Conservation (phyloP, 2,113 vertebrate genomes). For the Eclectus roratus region DNA sequence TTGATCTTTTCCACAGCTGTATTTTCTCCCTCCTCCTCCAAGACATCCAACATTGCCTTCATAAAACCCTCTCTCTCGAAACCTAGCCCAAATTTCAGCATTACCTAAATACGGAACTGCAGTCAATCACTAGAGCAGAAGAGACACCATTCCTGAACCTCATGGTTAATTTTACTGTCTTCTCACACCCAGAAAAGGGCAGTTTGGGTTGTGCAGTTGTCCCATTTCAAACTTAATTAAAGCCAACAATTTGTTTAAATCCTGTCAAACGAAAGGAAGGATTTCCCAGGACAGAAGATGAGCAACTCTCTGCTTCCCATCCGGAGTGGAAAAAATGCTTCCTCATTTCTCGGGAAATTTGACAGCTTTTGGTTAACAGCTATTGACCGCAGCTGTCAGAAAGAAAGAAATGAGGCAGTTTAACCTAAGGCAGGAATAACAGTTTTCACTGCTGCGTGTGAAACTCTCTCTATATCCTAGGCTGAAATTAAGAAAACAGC, state of each 20-base stretch:
- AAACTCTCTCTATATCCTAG: neutral
- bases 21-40: neutral
- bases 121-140: neutral
- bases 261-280: conserved; percentile 40
- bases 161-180: conserved; percentile 8
- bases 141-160: neutral
- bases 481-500: neutral
- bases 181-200: neutral
- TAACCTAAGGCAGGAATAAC: conserved; percentile 30
- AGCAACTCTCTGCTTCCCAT: conserved; percentile 5
- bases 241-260: conserved; percentile 61
- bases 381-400: conserved; percentile 62
- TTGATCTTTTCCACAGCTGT: neutral
- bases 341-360: conserved; percentile 33
- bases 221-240: conserved; percentile 59
- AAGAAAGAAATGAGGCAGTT: conserved; percentile 45
- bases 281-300: conserved; percentile 28
- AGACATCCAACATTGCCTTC: neutral
- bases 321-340: conserved; percentile 25
- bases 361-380: conserved; percentile 66
- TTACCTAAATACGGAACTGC: neutral
- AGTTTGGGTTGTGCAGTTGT: conserved; percentile 30
- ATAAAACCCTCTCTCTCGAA: neutral
- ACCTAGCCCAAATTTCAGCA: neutral
- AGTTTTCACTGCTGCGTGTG: neutral